phyloP scores from a whole-genome alignment of 1,140 invertebrate genomes.

The Cryptotermes secundus region DNA sequence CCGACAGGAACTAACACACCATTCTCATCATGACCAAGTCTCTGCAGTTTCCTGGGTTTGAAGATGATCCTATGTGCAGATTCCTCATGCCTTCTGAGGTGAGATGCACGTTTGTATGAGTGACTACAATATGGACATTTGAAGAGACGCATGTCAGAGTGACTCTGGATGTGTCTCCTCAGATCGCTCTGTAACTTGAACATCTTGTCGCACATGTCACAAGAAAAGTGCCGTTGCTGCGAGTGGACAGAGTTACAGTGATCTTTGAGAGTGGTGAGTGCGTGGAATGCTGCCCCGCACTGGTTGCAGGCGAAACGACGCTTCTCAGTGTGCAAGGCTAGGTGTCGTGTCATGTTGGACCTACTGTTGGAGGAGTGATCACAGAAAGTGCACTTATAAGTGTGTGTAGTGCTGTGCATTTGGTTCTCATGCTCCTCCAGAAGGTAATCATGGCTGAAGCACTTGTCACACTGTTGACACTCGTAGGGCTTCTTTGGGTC shows the following conservation, averaged over 20 bases:
- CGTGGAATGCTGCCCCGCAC: slow-evolving; percentile 33
- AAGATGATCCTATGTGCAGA: slow-evolving; percentile 23
- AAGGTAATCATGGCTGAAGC: not conserved
- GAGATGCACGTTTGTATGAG: slow-evolving; percentile 30
- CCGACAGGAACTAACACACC: not conserved
- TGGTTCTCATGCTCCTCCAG: not conserved
- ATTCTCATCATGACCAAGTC: not conserved
- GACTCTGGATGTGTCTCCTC: slow-evolving; percentile 7
- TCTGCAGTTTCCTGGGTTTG: slow-evolving; percentile 22
- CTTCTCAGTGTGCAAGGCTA: slow-evolving; percentile 27
- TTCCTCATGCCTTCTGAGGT: slow-evolving; percentile 26
- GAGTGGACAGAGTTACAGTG: slow-evolving; percentile 29
- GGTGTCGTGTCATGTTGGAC: slow-evolving; percentile 30
- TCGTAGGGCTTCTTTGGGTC: not conserved
- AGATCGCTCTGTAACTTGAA: slow-evolving; percentile 29
- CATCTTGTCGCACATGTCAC: slow-evolving; percentile 2
- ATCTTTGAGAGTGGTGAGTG: slow-evolving; percentile 26
- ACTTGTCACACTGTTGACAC: not conserved
- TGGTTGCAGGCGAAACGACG: slow-evolving; percentile 29
- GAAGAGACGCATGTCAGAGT: slow-evolving; percentile 30
- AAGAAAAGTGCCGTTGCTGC: slow-evolving; percentile 24
- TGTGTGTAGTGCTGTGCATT: not conserved
- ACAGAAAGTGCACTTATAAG: slow-evolving; percentile 28
- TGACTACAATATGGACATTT: slow-evolving; percentile 27
- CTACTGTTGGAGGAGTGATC: slow-evolving; percentile 23